Base-by-base conservation (phyloP, 35 echinoderm and acorn worm genomes). In the Patiria miniata region DNA sequence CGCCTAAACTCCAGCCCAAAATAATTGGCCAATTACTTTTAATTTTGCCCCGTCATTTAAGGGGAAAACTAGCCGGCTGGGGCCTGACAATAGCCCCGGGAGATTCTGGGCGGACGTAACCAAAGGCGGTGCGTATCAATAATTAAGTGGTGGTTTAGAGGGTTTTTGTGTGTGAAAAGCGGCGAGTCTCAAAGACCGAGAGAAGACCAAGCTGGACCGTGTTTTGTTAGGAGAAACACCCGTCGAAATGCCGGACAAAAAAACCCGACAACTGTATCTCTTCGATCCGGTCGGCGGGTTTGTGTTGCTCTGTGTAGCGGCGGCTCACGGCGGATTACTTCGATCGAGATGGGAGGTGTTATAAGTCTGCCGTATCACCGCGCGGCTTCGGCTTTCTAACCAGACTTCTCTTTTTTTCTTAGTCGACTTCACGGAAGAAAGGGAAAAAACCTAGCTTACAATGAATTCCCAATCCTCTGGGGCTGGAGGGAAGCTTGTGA, bases 21-120 rank as follows among this genome's bases (percentile, higher is more conserved):
- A 73, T 73, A 73, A 73, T 73, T 73, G 65, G 26, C 65, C 65
- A 73, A 73, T 73, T 73, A 73, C 65, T 73, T 73, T 73, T 73
- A 73, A 73, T 73, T 73, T 73, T 73, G 42, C 65, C 34, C 65
- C 65, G 65, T 34, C 65, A 73, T 73, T 73, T 73, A 14, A 73
- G 23, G 42, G 12, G 26, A 73, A 73, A 73, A 73, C 14, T 73
- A 34, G 26, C 65, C 65, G 65, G 34, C 65, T 73, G 65, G 65
- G 26, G 34, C 26, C 15, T 26, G 29, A 73, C 65, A 73, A 73
- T 73, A 34, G 26, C 65, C 65, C 26, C 26, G 19, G 65, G 65
- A 73, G 65, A 2, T 73, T 30, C 8, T 4, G 4, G 42, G 42
- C 42, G 42, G 42, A 47, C 42, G 42, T 12, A 47, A 47, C 65